Conservation (phyloP, 2,888 invertebrate genomes). For the Caenorhabditis virilis region DNA sequence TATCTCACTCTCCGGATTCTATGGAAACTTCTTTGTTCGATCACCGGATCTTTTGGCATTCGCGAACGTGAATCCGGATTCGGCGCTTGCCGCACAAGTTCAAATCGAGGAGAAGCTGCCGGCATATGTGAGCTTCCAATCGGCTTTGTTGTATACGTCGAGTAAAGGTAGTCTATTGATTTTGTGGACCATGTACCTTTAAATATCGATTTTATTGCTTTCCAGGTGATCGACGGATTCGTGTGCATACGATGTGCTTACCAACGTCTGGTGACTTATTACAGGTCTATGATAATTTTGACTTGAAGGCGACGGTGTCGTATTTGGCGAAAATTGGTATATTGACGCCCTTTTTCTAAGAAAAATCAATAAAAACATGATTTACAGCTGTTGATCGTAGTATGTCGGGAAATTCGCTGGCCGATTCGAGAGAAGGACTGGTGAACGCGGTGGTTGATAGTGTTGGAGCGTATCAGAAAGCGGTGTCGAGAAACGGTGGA, state of each 20-base stretch:
- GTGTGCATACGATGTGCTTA: constrained; percentile 94
- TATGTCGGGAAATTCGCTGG: constrained; percentile 77
- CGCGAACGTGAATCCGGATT: constrained; percentile 96
- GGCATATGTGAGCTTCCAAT: constrained; percentile 92
- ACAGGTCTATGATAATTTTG: constrained; percentile 86
- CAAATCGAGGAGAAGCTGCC: constrained; percentile 87
- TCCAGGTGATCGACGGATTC: constrained; percentile 88
- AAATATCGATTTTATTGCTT: too few species aligned
- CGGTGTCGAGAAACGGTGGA: constrained; percentile 68
- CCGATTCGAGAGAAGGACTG: constrained; percentile 93
- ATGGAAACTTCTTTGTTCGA: constrained; percentile 98
- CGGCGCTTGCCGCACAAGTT: constrained; percentile 95
- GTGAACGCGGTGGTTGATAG: constrained; percentile 93
- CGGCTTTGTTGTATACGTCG: constrained; percentile 92
- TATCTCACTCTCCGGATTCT: constrained; percentile 93
- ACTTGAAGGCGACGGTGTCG: constrained; percentile 83
- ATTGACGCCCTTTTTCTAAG: neutral
- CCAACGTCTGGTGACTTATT: constrained; percentile 84
- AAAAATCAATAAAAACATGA: neutral
- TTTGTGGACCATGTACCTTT: too few species aligned
- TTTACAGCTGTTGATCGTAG: constrained; percentile 87
- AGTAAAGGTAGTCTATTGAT: constrained; percentile 77
- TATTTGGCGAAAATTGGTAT: constrained; percentile 94
- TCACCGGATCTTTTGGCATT: constrained; percentile 93
- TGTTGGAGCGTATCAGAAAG: constrained; percentile 72